Percentiles rank a stretch among this genome's conserved stretches.
Conservation (phyloP, 2,888 invertebrate genomes). For the Perdita meconis region DNA sequence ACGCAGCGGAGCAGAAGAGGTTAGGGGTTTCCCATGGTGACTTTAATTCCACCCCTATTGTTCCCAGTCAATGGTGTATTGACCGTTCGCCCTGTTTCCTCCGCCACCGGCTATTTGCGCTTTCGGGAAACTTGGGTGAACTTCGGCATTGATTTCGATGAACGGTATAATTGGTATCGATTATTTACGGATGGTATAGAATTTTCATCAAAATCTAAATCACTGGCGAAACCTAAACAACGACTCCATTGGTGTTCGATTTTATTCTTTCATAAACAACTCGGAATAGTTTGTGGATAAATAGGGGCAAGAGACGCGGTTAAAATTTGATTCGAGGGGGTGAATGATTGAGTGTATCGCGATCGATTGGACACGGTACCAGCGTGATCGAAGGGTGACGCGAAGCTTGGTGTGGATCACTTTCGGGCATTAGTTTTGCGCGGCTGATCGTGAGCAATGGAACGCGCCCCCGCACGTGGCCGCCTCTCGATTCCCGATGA, state of each 20-base stretch:
- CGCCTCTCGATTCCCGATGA: conserved; percentile 67
- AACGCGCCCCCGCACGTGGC: conserved; percentile 64
- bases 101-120: conserved; percentile 47
- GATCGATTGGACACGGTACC: conserved; percentile 84
- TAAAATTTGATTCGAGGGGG: conserved; percentile 57
- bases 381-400: conserved; percentile 79
- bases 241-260: no score
- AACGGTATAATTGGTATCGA: no score
- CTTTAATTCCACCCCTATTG: conserved; percentile 79
- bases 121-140: conserved; percentile 7
- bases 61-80: conserved; percentile 58
- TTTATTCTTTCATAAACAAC: no score
- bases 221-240: no score
- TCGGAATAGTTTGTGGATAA: conserved; percentile 8
- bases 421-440: conserved; percentile 56
- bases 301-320: conserved; percentile 33
- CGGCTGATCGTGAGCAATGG: conserved; percentile 40
- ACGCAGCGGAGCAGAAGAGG: conserved; percentile 80
- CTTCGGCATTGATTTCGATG: no score
- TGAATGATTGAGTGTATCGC: conserved; percentile 78
- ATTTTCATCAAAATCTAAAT: no score
- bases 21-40: conserved; percentile 83
- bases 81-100: conserved; percentile 69
- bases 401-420: conserved; percentile 74
- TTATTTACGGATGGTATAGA: no score